Percentiles rank a stretch among this genome's conserved stretches.
phyloP scores from a whole-genome alignment of 2,888 invertebrate genomes.

The Schrankia costaestrigalis region DNA sequence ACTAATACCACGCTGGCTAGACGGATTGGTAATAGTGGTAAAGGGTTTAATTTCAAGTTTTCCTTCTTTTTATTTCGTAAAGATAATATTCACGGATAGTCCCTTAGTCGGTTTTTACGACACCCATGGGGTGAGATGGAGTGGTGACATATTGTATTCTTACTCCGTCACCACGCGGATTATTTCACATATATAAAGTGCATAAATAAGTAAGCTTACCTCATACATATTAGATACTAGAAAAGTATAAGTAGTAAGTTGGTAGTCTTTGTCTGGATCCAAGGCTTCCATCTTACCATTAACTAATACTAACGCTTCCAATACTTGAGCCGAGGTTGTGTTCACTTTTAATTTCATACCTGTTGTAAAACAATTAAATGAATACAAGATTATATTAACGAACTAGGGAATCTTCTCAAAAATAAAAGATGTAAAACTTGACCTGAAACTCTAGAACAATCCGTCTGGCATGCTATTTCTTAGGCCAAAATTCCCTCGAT shows the following conservation, averaged over 20 bases:
- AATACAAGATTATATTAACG: background rate
- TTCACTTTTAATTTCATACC: slow-evolving; percentile 82
- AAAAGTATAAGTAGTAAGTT: slow-evolving; percentile 81
- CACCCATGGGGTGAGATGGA: no score
- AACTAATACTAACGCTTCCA: slow-evolving; percentile 77
- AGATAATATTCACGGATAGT: background rate
- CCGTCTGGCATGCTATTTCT: no score
- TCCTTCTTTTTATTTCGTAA: no score
- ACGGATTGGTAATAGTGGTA: no score
- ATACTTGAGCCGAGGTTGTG: slow-evolving; percentile 73
- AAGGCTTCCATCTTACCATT: slow-evolving; percentile 77
- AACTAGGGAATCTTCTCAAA: no score
- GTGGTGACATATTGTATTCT: no score
- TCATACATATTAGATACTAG: slow-evolving; percentile 79
- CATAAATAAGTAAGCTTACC: slow-evolving; percentile 40
- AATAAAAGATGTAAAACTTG: no score
- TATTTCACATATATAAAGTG: background rate
- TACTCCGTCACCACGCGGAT: background rate
- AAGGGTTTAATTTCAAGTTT: no score
- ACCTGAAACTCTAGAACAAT: no score
- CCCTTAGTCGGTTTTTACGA: no score
- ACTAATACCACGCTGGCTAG: no score
- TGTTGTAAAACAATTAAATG: slow-evolving; percentile 26
- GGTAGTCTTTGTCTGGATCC: slow-evolving; percentile 79
- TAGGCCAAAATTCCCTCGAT: no score